These are phyloP conservation scores for Psylliodes chrysocephalus DNA, from an alignment of 2,888 invertebrate species.

Conservation along the genomic window DNA sequence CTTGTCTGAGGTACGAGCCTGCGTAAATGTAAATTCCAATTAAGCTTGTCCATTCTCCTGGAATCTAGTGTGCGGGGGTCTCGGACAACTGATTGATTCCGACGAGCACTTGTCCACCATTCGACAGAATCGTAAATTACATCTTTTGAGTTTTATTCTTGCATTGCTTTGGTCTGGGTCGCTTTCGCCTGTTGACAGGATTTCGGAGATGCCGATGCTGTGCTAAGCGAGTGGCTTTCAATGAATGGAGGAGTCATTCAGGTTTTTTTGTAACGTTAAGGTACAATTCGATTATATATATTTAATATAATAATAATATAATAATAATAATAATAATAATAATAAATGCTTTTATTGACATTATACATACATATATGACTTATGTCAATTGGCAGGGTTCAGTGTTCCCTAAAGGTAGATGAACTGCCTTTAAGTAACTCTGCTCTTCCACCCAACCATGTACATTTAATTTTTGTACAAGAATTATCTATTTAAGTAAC, in stretches of 20 bases:
- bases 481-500: too few relatives aligned
- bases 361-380: too few relatives aligned
- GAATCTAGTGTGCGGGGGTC: conserved; percentile 59
- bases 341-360: too few relatives aligned
- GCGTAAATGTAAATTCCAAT: conserved; percentile 63
- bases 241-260: conserved; percentile 36
- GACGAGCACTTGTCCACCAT: conserved; percentile 59
- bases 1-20: conserved; percentile 54
- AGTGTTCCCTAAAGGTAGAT: too few relatives aligned
- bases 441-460: too few relatives aligned
- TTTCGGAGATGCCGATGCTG: conserved; percentile 20
- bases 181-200: conserved; percentile 21
- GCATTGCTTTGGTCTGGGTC: conserved; percentile 22
- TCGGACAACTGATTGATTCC: conserved; percentile 64
- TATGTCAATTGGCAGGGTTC: too few relatives aligned
- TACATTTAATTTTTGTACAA: too few relatives aligned
- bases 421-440: too few relatives aligned
- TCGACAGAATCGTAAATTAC: conserved; percentile 59
- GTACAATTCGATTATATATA: too few relatives aligned
- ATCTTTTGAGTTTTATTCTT: conserved; percentile 34
- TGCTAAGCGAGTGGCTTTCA: conserved; percentile 13
- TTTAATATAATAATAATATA: too few relatives aligned
- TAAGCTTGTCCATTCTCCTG: conserved; percentile 60
- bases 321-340: too few relatives aligned
- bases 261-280: conserved; percentile 4